Conservation (phyloP, 2,797 vertebrate genomes). For the Enteromius trimaculatus region DNA sequence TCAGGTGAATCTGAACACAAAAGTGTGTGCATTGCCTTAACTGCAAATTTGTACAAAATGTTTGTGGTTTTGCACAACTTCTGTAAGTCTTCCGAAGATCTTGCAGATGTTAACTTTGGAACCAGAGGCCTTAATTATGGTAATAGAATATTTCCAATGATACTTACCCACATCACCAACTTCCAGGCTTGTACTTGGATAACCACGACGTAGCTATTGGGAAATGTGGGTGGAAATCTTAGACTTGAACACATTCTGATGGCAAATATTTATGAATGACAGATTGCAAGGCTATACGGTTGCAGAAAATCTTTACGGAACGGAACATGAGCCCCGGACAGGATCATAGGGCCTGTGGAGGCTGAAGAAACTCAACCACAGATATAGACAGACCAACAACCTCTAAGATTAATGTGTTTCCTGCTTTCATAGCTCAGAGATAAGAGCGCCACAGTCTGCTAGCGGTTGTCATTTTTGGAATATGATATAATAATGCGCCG, state of each 20-base stretch:
- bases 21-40: not conserved
- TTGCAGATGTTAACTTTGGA: not conserved
- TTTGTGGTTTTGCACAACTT: not conserved
- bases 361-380: constrained; percentile 64
- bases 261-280: constrained; percentile 64
- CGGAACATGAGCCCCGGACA: constrained; percentile 61
- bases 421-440: constrained; percentile 54
- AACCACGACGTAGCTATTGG: constrained; percentile 40
- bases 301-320: constrained; percentile 60
- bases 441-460: constrained; percentile 41
- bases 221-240: constrained; percentile 58
- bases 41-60: no score
- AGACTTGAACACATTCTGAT: constrained; percentile 57
- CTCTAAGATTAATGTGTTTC: constrained; percentile 60
- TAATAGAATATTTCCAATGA: constrained; percentile 43
- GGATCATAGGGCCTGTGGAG: constrained; percentile 59
- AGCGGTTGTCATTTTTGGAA: constrained; percentile 56
- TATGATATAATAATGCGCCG: constrained; percentile 54
- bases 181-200: constrained; percentile 50
- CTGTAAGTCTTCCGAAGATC: not conserved
- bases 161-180: constrained; percentile 36
- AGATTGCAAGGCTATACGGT: constrained; percentile 58
- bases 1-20: not conserved
- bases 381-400: constrained; percentile 49
- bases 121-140: constrained; percentile 38